Conservation (phyloP, 2,113 vertebrate species). For the Psilopsiagon aurifrons region DNA sequence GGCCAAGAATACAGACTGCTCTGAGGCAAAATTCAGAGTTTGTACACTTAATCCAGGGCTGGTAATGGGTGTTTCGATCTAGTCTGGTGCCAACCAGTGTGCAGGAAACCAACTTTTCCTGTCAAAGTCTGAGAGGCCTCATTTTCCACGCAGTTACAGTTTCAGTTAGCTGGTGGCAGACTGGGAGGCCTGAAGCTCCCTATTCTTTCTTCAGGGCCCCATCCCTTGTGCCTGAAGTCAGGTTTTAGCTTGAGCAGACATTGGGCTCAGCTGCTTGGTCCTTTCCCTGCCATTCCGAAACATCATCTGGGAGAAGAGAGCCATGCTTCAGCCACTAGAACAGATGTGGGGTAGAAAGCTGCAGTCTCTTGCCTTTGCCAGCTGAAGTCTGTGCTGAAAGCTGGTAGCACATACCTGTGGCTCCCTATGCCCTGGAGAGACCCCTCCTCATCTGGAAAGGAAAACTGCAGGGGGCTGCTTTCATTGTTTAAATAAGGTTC, state of each 20-base stretch:
- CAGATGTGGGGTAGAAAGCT: not conserved
- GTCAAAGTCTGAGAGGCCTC: not conserved
- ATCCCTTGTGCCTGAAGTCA: not conserved
- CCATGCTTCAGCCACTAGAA: not conserved
- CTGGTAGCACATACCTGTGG: not conserved
- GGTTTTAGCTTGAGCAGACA: not conserved
- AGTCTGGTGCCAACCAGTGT: not conserved
- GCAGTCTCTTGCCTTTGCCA: not conserved
- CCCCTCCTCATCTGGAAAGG: not conserved
- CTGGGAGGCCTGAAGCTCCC: not conserved
- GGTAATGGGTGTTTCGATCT: fast-evolving
- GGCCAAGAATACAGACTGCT: not conserved
- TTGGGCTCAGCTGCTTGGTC: fast-evolving
- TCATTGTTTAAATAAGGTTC: not conserved
- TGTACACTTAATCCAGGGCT: not conserved
- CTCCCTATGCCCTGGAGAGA: not conserved
- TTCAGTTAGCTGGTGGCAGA: not conserved
- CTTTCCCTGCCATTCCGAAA: not conserved
- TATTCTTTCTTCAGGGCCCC: not conserved
- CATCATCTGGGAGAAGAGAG: no score
- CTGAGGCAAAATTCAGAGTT: not conserved
- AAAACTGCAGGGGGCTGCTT: not conserved
- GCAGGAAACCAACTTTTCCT: not conserved
- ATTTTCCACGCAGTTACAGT: not conserved
- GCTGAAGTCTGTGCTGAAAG: not conserved